Percentiles rank a stretch among this genome's conserved stretches.
Evolutionary conservation across 2,113 vertebrate genomes (phyloP).

Genomic region (Campylomormyrus tamandua): DNA sequence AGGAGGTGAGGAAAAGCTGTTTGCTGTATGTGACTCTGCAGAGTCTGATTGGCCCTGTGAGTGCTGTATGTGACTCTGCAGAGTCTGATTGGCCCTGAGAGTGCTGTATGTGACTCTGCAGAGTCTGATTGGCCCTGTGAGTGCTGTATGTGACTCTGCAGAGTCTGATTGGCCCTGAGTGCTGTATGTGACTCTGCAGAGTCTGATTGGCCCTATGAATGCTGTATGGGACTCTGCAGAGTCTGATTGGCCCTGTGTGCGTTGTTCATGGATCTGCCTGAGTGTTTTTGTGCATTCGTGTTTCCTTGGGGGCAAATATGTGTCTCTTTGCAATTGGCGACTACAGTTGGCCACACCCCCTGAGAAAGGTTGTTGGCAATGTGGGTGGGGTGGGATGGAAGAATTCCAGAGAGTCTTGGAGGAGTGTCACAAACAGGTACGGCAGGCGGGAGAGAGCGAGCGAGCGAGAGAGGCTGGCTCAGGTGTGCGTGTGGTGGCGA

Average conservation of each 20-base stretch:
- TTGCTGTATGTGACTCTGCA: background rate
- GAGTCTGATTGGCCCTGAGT: background rate
- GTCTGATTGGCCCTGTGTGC: background rate
- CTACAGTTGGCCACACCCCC: background rate
- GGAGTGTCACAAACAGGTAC: background rate
- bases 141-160: background rate
- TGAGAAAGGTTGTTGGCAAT: background rate
- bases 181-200: background rate
- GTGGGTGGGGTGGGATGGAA: background rate
- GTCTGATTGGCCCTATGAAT: background rate
- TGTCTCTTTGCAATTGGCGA: background rate
- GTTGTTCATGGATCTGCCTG: background rate
- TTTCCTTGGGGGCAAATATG: background rate
- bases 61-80: background rate
- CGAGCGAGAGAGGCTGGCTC: constrained; percentile 43
- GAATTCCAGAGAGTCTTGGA: background rate
- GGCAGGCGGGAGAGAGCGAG: constrained; percentile 43
- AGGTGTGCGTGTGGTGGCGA: background rate
- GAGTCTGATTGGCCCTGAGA: background rate
- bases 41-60: no score
- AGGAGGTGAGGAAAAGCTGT: background rate
- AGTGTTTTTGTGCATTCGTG: background rate
- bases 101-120: background rate
- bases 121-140: background rate
- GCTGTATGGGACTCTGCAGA: background rate